A percentile compares a stretch with the other conserved stretches of the same genome.
These are phyloP conservation scores for Hyposoter didymator DNA, from an alignment of 2,888 invertebrate genomes.

Conservation along the genomic window DNA sequence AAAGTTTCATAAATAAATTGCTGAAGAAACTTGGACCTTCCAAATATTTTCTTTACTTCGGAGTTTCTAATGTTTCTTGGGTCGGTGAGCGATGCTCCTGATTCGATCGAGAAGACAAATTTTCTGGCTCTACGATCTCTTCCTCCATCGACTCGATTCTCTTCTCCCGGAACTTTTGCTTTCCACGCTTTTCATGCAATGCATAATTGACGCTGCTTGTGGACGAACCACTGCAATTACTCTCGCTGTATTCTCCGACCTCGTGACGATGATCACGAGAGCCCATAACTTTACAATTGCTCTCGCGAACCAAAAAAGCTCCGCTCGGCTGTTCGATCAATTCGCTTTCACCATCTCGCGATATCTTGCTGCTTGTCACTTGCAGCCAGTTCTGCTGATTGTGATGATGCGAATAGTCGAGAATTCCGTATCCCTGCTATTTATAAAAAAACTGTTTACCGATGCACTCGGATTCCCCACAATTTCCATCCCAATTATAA, in stretches of 20 bases:
- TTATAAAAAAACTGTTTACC: background rate
- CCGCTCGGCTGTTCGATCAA: slow-evolving; percentile 69
- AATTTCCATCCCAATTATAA: background rate
- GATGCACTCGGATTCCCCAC: background rate
- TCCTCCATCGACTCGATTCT: slow-evolving; percentile 12
- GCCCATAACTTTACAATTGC: slow-evolving; percentile 51
- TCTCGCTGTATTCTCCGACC: slow-evolving; percentile 30
- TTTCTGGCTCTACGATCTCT: slow-evolving; percentile 57
- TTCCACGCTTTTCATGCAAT: slow-evolving; percentile 4
- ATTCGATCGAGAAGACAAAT: slow-evolving; percentile 53
- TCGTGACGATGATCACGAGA: slow-evolving; percentile 22
- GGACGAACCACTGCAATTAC: slow-evolving; percentile 49
- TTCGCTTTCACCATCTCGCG: slow-evolving; percentile 68
- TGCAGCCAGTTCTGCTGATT: slow-evolving; percentile 74
- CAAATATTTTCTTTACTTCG: slow-evolving; percentile 8
- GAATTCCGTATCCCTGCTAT: slow-evolving; percentile 75
- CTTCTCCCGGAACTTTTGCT: slow-evolving; percentile 9
- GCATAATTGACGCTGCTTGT: slow-evolving; percentile 42
- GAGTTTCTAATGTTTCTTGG: slow-evolving; percentile 25
- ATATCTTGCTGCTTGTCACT: slow-evolving; percentile 48
- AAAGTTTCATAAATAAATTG: background rate
- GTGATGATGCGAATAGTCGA: slow-evolving; percentile 75
- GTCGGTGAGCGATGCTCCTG: background rate
- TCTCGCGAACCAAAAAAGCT: slow-evolving; percentile 63
- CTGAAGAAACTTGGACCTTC: background rate